Conservation (phyloP, 2,797 vertebrate genomes). For the Allobates femoralis region DNA sequence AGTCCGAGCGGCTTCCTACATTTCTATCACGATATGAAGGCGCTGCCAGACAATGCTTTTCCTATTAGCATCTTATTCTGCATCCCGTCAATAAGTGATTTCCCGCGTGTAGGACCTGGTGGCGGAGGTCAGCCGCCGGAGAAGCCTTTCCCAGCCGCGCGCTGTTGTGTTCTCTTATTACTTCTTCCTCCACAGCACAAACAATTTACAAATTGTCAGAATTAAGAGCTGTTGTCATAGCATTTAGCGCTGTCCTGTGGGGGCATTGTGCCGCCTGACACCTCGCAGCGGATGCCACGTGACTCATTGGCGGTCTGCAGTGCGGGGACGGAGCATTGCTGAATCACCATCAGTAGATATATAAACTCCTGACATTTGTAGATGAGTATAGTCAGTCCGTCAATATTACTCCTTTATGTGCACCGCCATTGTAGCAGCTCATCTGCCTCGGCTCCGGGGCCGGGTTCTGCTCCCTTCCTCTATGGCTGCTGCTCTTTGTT, state of each 20-base stretch:
- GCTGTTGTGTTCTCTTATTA: constrained; percentile 6
- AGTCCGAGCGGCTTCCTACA: background rate
- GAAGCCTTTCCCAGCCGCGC: background rate
- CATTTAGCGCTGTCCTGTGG: constrained; percentile 24
- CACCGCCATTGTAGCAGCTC: too few species aligned
- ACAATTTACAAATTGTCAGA: constrained; percentile 17
- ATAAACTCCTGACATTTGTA: constrained; percentile 67
- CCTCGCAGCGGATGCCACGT: constrained; percentile 28
- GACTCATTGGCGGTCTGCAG: constrained; percentile 1
- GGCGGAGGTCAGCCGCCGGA: background rate
- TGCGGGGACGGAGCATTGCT: background rate
- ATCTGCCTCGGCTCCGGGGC: too few species aligned
- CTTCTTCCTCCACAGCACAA: constrained; percentile 1
- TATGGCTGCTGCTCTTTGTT: too few species aligned
- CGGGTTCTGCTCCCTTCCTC: too few species aligned
- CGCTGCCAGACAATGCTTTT: background rate
- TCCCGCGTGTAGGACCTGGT: background rate
- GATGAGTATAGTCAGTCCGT: constrained; percentile 74
- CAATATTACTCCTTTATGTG: too few species aligned
- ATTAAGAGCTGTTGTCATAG: constrained; percentile 29
- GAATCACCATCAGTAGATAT: constrained; percentile 52
- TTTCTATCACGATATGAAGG: background rate
- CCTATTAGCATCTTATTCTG: constrained; percentile 16
- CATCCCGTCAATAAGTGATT: constrained; percentile 9
- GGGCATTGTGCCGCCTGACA: constrained; percentile 14